These are phyloP conservation scores for Intoshia linei DNA, from an alignment of 1,140 invertebrate genomes.

Conservation along the genomic window DNA sequence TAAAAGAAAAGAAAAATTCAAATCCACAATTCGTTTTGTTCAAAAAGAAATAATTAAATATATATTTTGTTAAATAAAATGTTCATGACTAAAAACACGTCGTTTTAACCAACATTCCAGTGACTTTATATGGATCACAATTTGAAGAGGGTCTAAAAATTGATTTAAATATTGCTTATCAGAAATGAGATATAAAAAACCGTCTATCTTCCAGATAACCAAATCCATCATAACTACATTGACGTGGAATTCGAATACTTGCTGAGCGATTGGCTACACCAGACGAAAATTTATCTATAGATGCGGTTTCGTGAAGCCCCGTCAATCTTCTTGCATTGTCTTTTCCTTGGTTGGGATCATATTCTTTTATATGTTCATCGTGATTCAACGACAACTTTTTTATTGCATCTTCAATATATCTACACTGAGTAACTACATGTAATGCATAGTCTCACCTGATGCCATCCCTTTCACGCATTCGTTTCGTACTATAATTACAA, in stretches of 20 bases:
- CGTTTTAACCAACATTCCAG: conserved; percentile 14
- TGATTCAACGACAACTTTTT: conserved; percentile 45
- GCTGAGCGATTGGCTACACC: conserved; percentile 26
- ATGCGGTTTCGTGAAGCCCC: conserved; percentile 14
- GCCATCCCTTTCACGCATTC: conserved; percentile 48
- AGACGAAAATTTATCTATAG: conserved; percentile 19
- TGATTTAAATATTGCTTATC: no score
- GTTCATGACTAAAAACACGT: no score
- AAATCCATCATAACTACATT: conserved; percentile 41
- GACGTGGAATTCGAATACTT: conserved; percentile 20
- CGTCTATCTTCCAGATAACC: conserved; percentile 67
- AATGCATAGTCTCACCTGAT: conserved; percentile 22
- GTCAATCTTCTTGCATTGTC: conserved; percentile 18
- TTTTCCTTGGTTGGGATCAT: conserved; percentile 32
- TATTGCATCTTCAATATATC: conserved; percentile 21
- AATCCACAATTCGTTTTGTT: no score
- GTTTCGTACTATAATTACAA: conserved; percentile 53
- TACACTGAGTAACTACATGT: neutral
- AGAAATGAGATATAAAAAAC: no score
- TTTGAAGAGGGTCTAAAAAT: conserved; percentile 72
- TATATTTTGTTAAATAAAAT: no score
- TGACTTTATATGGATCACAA: conserved; percentile 45
- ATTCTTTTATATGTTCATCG: conserved; percentile 43
- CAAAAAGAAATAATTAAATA: no score
- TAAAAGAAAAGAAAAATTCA: no score